These are phyloP conservation scores for Orientallactaga bullata DNA, from an alignment of 2,113 vertebrate species.

Conservation along the genomic window DNA sequence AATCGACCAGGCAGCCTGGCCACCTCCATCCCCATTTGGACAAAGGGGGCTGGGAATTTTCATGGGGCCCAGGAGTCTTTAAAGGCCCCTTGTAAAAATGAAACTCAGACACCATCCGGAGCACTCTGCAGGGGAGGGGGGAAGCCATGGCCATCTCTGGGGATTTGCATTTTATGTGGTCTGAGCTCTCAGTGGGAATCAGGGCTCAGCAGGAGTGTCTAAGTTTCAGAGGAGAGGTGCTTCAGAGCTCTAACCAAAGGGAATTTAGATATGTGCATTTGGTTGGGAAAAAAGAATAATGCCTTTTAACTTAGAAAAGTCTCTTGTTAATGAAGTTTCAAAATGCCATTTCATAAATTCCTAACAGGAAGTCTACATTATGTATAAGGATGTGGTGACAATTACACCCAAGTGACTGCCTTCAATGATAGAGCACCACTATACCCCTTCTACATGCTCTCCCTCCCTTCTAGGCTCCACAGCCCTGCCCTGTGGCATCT, in stretches of 20 bases:
- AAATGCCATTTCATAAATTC: not conserved
- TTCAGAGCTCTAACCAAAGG: not conserved
- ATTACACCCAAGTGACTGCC: not conserved
- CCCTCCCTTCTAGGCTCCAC: not conserved
- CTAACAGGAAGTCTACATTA: accelerated
- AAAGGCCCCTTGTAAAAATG: conserved; percentile 78
- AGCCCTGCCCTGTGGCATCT: no score
- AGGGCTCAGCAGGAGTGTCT: accelerated
- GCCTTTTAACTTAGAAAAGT: not conserved
- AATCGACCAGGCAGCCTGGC: conserved; percentile 80
- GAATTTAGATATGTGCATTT: not conserved
- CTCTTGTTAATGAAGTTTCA: not conserved
- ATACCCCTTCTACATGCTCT: not conserved
- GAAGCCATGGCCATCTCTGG: accelerated
- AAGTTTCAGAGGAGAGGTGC: accelerated
- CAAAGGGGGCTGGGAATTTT: conserved; percentile 81
- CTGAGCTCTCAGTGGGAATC: not conserved
- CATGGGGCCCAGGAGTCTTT: conserved; percentile 76
- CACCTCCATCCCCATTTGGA: conserved; percentile 81
- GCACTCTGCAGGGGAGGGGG: not conserved
- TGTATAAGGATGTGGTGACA: accelerated
- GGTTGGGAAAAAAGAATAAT: not conserved
- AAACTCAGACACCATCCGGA: conserved; percentile 61
- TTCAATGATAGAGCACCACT: accelerated
- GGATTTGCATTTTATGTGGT: conserved; percentile 35